A percentile compares a stretch with the other conserved stretches of the same genome.
These are phyloP conservation scores for Eueremaeus valkanovi DNA, from an alignment of 2,888 invertebrate species.

Conservation along the genomic window DNA sequence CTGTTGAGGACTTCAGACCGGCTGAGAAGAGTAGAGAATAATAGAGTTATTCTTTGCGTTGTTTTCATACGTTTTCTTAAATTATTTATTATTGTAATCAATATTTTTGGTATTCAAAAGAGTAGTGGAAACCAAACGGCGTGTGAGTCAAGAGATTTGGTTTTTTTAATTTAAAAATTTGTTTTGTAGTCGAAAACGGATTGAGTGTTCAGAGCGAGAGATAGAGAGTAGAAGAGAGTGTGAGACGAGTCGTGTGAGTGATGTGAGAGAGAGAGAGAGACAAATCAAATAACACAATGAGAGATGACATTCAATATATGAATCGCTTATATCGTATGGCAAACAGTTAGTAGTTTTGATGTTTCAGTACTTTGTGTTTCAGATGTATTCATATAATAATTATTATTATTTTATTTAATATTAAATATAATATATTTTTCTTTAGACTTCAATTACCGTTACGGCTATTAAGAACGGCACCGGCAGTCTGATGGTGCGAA, in stretches of 20 bases:
- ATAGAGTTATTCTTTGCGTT: too few relatives aligned
- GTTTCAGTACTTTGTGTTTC: constrained; percentile 7
- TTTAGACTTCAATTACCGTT: constrained; percentile 14
- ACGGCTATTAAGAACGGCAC: not conserved
- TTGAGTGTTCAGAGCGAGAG: not conserved
- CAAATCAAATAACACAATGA: not conserved
- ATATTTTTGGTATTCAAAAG: not conserved
- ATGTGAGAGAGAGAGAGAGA: not conserved
- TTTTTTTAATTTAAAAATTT: not conserved
- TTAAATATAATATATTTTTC: not conserved
- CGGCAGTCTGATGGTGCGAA: not conserved
- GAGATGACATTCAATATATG: not conserved
- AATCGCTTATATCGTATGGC: not conserved
- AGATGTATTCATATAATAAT: not conserved
- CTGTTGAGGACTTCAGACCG: too few relatives aligned
- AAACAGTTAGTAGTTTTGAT: not conserved
- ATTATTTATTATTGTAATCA: too few relatives aligned
- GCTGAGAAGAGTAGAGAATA: too few relatives aligned
- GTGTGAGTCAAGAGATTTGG: not conserved
- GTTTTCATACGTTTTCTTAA: too few relatives aligned
- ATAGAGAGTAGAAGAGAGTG: not conserved
- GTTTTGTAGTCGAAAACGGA: not conserved
- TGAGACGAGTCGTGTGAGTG: not conserved
- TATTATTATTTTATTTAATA: not conserved
- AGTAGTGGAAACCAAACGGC: not conserved